Evolutionary conservation across 1,140 invertebrate genomes (phyloP).

Genomic region (Heliothis subflexa): DNA sequence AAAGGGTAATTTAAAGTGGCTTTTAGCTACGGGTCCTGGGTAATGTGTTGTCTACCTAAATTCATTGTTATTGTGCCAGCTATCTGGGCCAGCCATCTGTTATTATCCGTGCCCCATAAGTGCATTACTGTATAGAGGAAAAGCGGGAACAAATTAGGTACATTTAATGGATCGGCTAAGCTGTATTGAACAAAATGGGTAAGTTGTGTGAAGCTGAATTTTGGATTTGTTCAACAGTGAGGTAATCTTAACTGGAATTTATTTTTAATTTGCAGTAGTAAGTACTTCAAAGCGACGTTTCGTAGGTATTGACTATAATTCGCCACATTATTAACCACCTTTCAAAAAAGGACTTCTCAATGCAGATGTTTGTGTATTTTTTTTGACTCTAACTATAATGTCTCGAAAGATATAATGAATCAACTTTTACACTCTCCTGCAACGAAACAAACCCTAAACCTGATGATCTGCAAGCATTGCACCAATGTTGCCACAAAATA

Average conservation of each 20-base stretch:
- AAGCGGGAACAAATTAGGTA: slow-evolving; percentile 24
- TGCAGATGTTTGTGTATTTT: too few relatives aligned
- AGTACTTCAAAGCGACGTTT: too few relatives aligned
- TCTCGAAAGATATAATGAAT: too few relatives aligned
- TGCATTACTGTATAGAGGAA: slow-evolving; percentile 27
- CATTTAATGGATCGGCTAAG: slow-evolving; percentile 13
- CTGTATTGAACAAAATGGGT: neutral
- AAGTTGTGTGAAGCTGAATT: neutral
- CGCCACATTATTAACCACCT: too few relatives aligned
- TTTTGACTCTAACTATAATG: too few relatives aligned
- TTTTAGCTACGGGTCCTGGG: slow-evolving; percentile 37
- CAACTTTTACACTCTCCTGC: neutral
- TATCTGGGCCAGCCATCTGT: slow-evolving; percentile 35
- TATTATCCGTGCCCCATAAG: slow-evolving; percentile 30
- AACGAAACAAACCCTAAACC: neutral
- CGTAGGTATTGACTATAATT: too few relatives aligned
- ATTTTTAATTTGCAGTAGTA: too few relatives aligned
- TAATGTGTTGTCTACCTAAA: slow-evolving; percentile 45
- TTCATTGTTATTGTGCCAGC: slow-evolving; percentile 38
- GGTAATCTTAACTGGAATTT: too few relatives aligned
- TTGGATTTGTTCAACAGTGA: neutral
- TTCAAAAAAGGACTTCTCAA: too few relatives aligned
- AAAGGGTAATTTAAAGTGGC: slow-evolving; percentile 42
- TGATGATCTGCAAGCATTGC: neutral
- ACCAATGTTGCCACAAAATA: slow-evolving; percentile 16